phyloP scores from a whole-genome alignment of 2,113 vertebrate species.

The Azemiops feae region DNA sequence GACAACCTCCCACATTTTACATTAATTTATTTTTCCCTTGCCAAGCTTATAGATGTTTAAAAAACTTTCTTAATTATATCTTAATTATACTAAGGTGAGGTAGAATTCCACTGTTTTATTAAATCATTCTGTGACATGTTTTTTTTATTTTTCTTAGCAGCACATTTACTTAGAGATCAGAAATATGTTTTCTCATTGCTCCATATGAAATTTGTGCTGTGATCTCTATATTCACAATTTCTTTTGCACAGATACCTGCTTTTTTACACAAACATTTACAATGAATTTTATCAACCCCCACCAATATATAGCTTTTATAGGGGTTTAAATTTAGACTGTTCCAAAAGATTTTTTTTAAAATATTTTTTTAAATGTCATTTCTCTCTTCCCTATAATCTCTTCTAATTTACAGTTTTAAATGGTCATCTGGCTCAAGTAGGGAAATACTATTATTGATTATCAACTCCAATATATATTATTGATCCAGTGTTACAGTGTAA shows the following conservation, averaged over 20 bases:
- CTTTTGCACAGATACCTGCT: background rate
- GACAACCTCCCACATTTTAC: background rate
- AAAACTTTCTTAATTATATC: background rate
- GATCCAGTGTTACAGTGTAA: background rate
- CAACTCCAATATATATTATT: background rate
- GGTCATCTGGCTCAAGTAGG: constrained; percentile 26
- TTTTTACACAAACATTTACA: background rate
- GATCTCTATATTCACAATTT: background rate
- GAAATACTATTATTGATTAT: background rate
- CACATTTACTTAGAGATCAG: fast-evolving
- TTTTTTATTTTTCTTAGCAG: background rate
- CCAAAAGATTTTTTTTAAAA: constrained; percentile 32
- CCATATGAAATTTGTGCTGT: background rate
- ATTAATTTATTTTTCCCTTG: background rate
- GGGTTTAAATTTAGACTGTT: background rate
- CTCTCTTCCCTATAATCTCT: background rate
- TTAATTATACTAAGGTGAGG: background rate
- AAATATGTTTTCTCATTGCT: background rate
- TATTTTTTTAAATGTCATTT: background rate
- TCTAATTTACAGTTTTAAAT: background rate
- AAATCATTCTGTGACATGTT: background rate
- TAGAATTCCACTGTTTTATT: background rate
- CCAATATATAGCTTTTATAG: background rate
- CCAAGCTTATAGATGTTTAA: background rate
- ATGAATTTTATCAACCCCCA: background rate